A percentile compares a stretch with the other conserved stretches of the same genome.
phyloP scores from a whole-genome alignment of 2,888 invertebrate species.

The Agrotis clavis region DNA sequence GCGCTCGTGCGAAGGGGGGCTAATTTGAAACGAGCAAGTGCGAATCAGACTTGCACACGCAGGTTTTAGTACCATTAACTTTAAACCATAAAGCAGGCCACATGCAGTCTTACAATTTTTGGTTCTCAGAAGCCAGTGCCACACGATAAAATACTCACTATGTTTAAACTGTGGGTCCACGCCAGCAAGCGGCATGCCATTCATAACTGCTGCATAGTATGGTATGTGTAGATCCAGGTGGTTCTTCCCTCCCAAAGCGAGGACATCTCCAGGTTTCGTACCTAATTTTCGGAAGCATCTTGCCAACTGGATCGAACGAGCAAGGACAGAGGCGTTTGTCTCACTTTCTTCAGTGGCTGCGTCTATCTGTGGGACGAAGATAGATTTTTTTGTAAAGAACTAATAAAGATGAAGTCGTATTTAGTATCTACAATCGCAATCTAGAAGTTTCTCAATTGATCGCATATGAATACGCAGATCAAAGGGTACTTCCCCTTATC shows the following conservation, averaged over 20 bases:
- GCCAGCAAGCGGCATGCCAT: slow-evolving; percentile 79
- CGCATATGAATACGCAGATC: no score
- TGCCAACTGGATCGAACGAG: slow-evolving; percentile 76
- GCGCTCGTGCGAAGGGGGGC: no score
- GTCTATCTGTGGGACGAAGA: slow-evolving; percentile 77
- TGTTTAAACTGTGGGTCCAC: slow-evolving; percentile 81
- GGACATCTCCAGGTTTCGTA: slow-evolving; percentile 77
- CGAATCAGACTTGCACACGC: no score
- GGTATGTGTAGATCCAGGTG: slow-evolving; percentile 83
- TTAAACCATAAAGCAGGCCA: no score
- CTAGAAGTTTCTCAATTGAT: no score
- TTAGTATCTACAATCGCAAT: no score
- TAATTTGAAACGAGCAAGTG: no score
- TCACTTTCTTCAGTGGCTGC: slow-evolving; percentile 80
- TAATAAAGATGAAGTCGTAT: background rate
- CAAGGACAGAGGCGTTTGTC: slow-evolving; percentile 76
- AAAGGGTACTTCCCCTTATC: no score
- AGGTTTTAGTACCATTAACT: no score
- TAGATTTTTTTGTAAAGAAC: background rate
- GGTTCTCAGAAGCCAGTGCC: no score
- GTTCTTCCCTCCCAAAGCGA: slow-evolving; percentile 80
- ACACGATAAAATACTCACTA: slow-evolving; percentile 69
- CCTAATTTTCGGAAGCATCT: slow-evolving; percentile 74
- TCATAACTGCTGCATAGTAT: slow-evolving; percentile 79
- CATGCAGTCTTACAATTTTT: no score